Evolutionary conservation across 2,888 invertebrate species (phyloP), one percentile per base, ranked within the genome.

Genomic region (Conus canariensis): DNA sequence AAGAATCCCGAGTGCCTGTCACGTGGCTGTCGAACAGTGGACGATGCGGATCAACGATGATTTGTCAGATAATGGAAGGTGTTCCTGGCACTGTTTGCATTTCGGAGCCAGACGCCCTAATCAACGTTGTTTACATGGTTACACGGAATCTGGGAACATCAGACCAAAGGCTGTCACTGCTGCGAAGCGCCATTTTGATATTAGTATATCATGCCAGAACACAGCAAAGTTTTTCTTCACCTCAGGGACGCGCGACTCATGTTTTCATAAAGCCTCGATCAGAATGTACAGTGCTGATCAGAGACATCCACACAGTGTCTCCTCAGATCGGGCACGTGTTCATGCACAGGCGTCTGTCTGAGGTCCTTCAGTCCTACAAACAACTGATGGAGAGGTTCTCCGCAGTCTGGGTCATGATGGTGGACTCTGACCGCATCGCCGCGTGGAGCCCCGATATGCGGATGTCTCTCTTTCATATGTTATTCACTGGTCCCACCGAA

Each of bases 31-130:
- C 93, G n/a, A 93, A 91, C 87, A 93, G 92, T 6, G 94, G 94
- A 2, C 91, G 94, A 56, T 94, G 94, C 90, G 94, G 94, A 4
- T 93, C 93, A 14, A 94, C 94, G 14, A 30, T 93, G 30, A 87
- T 94, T 22, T 67, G 90, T 5, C 93, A 94, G 74, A 92, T 93
- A 10, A 90, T 94, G 30, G 94, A 93, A 80, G 85, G 88, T 5
- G 90, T 93, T 25, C 93, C 93, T n/a, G 92, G 92, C 5, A 92
- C 92, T 0, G 83, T 92, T 0, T 77, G 92, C 16, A 86, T 92
- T n/a, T 91, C 92, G 4, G 94, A 94, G 83, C 93, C 93, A 14
- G 93, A 93, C 85, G 91, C 91, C 30, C 64, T 93, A 2, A 92
- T 92, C 14, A 92, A 92, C 45, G 70, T 93, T 12, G 90, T 90